Percentiles rank a stretch among this genome's conserved stretches.
Evolutionary conservation across 2,113 vertebrate genomes (phyloP).

Genomic region (Syngnathus scovelli): DNA sequence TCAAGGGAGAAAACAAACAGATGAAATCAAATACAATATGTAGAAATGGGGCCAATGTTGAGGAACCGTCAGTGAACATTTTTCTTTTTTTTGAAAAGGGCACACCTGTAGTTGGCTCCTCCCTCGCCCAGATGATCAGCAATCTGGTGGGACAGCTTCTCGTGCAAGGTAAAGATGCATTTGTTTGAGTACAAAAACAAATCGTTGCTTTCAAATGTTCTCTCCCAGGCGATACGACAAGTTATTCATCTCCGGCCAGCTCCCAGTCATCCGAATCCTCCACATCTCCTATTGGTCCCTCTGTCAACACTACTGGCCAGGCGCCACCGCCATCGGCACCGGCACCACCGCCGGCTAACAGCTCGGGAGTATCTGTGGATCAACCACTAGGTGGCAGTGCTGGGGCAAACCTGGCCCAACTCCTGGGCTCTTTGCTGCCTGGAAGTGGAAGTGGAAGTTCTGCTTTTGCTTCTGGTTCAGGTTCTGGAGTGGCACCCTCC

Average conservation of each 20-base stretch:
- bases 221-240: constrained; percentile 40
- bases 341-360: constrained; percentile 29
- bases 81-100: constrained; percentile 31
- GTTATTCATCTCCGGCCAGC: background rate
- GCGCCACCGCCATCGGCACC: too few species aligned
- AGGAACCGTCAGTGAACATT: too few species aligned
- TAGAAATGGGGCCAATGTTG: too few species aligned
- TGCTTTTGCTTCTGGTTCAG: background rate
- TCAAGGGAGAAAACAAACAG: too few species aligned
- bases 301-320: constrained; percentile 51
- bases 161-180: constrained; percentile 55
- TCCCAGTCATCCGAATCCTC: constrained; percentile 53
- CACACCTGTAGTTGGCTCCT: constrained; percentile 55
- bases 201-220: background rate
- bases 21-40: too few species aligned
- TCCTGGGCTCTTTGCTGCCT: constrained; percentile 74
- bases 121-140: constrained; percentile 82
- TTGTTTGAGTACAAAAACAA: too few species aligned
- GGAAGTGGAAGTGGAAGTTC: constrained; percentile 24
- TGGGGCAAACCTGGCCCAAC: constrained; percentile 59
- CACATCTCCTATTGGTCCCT: constrained; percentile 36
- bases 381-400: constrained; percentile 54
- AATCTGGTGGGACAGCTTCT: constrained; percentile 82
- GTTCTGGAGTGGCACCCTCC: constrained; percentile 65
- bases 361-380: constrained; percentile 48